A percentile compares a stretch with the other conserved stretches of the same genome.
Conservation (phyloP, 2,888 invertebrate genomes). For the Pammene aurita region DNA sequence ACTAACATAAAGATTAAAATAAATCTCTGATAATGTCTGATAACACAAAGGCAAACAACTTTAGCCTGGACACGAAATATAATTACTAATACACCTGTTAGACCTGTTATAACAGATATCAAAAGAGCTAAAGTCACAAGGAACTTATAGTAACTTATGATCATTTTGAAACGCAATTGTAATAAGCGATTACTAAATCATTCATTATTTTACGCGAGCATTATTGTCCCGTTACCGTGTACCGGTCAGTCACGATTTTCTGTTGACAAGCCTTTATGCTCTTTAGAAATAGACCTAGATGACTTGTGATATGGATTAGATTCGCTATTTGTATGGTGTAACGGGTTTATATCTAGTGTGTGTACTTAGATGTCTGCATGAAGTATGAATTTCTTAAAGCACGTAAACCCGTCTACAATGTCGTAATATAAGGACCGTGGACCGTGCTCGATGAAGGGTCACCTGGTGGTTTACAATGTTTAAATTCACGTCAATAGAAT, state of each 20-base stretch:
- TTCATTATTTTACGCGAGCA: slow-evolving; percentile 36
- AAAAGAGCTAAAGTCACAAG: not conserved
- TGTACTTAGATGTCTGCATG: not conserved
- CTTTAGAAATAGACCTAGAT: not conserved
- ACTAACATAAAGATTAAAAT: not conserved
- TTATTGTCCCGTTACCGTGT: slow-evolving; percentile 38
- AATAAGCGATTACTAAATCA: slow-evolving; percentile 30
- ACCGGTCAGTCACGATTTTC: slow-evolving; percentile 40
- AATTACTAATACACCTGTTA: slow-evolving; percentile 24
- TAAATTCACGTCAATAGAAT: no score
- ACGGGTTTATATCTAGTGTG: not conserved
- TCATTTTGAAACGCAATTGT: not conserved
- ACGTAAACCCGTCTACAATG: not conserved
- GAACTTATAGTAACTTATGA: not conserved
- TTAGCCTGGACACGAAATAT: slow-evolving; percentile 3
- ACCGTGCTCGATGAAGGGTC: no score
- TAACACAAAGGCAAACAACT: not conserved
- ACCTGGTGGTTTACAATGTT: no score
- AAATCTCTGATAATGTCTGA: not conserved
- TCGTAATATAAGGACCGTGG: no score
- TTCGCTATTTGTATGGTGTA: not conserved
- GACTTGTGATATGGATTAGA: not conserved
- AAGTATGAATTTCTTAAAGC: not conserved
- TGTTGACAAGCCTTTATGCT: slow-evolving; percentile 12
- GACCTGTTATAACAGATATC: not conserved